Evolutionary conservation across 2,888 invertebrate species (phyloP).

Genomic region (Mesorhabditis spiculigera): DNA sequence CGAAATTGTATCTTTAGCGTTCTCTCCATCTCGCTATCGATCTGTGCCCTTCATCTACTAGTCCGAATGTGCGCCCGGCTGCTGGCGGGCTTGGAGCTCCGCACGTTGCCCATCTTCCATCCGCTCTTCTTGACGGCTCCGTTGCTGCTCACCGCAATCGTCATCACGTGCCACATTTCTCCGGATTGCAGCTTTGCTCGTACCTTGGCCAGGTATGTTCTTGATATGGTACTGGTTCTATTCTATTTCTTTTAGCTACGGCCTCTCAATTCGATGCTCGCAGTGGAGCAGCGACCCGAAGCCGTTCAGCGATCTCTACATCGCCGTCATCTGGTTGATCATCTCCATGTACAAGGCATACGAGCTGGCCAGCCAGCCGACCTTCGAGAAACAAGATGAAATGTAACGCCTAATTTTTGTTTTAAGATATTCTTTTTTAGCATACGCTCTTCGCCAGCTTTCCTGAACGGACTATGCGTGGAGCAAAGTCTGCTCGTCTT

Average conservation of each 20-base stretch:
- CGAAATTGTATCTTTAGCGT: constrained; percentile 17
- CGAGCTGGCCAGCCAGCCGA: constrained; percentile 27
- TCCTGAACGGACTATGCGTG: constrained; percentile 44
- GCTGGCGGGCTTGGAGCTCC: constrained; percentile 47
- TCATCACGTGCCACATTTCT: constrained; percentile 21
- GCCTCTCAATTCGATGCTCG: constrained; percentile 26
- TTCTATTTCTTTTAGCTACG: not conserved
- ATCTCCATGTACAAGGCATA: constrained; percentile 38
- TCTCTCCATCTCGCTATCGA: constrained; percentile 30
- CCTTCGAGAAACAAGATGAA: constrained; percentile 42
- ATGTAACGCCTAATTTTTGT: constrained; percentile 30
- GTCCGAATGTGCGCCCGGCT: constrained; percentile 46
- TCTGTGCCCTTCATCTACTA: constrained; percentile 35
- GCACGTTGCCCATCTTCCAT: constrained; percentile 36
- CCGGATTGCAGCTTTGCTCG: constrained; percentile 14
- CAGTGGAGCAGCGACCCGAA: constrained; percentile 22
- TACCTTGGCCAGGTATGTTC: not conserved
- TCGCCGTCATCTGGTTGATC: constrained; percentile 34
- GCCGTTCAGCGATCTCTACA: constrained; percentile 27
- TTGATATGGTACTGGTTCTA: not conserved
- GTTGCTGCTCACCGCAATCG: constrained; percentile 27
- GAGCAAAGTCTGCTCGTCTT: constrained; percentile 52
- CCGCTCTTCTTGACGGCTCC: constrained; percentile 39
- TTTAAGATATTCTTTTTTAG: constrained; percentile 23
- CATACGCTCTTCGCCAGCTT: constrained; percentile 52